Evolutionary conservation across 2,113 vertebrate species (phyloP).

Genomic region (Carettochelys insculpta): DNA sequence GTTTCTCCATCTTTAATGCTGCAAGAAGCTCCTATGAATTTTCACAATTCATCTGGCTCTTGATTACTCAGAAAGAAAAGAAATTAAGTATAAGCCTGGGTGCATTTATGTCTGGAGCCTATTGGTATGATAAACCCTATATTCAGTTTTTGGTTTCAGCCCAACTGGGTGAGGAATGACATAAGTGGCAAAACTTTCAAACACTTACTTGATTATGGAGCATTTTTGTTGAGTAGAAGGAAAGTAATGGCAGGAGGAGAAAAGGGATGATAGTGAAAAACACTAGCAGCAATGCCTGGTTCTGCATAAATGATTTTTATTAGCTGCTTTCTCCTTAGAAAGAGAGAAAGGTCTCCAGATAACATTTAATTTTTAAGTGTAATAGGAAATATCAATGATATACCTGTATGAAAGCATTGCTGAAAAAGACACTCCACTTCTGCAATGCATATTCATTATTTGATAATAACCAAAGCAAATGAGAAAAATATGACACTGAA

Average conservation of each 20-base stretch:
- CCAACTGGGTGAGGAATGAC: not conserved
- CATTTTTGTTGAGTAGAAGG: not conserved
- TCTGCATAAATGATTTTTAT: constrained; percentile 1
- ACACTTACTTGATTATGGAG: not conserved
- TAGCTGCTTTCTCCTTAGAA: constrained; percentile 14
- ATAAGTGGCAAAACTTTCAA: not conserved
- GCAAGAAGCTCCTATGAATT: not conserved
- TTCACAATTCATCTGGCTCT: accelerated
- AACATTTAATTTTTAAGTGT: constrained; percentile 39
- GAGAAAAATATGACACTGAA: not conserved
- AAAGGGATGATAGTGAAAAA: constrained; percentile 1
- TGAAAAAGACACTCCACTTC: constrained; percentile 4
- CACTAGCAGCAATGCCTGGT: constrained; percentile 7
- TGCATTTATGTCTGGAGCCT: not conserved
- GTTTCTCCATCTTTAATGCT: not conserved
- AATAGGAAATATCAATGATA: constrained; percentile 48
- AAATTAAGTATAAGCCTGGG: not conserved
- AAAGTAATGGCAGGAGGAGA: not conserved
- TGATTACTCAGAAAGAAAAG: not conserved
- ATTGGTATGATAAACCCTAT: not conserved
- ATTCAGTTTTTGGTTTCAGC: not conserved
- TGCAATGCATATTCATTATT: not conserved
- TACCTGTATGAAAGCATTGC: constrained; percentile 29
- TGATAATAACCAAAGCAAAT: constrained; percentile 10
- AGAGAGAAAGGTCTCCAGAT: constrained; percentile 20